phyloP scores from a whole-genome alignment of 1,140 invertebrate genomes.

The Ptiloglossa arizonensis region DNA sequence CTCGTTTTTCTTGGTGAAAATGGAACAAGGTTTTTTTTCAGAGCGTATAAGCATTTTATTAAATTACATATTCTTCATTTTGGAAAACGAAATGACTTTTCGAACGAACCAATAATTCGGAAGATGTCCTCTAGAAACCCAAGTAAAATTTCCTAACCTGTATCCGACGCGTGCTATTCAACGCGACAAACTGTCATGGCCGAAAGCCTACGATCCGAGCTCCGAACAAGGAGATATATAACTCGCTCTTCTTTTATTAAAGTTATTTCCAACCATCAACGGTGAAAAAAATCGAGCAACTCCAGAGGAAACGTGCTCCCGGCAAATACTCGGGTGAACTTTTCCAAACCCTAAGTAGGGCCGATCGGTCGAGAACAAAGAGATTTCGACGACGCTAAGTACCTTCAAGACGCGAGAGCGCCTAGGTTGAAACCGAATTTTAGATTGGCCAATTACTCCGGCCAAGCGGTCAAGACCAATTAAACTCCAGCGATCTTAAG shows the following conservation, averaged over 20 bases:
- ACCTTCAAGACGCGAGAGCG: slow-evolving; percentile 38
- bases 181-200: too few species aligned
- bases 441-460: slow-evolving; percentile 59
- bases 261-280: neutral
- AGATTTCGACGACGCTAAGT: slow-evolving; percentile 42
- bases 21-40: too few species aligned
- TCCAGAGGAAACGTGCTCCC: neutral
- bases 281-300: slow-evolving; percentile 17
- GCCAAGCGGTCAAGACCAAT: slow-evolving; percentile 66
- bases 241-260: neutral
- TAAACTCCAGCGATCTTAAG: slow-evolving; percentile 49
- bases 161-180: too few species aligned
- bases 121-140: too few species aligned
- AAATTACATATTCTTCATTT: too few species aligned
- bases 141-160: too few species aligned
- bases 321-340: slow-evolving; percentile 20
- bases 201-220: neutral
- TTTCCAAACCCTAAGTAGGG: slow-evolving; percentile 31
- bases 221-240: neutral
- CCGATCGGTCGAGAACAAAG: slow-evolving; percentile 49
- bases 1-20: too few species aligned
- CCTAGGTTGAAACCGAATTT: slow-evolving; percentile 28
- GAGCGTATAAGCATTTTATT: too few species aligned
- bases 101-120: too few species aligned
- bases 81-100: too few species aligned